Base-by-base conservation (phyloP, 1,140 invertebrate genomes). In the Achatina immaculata region DNA sequence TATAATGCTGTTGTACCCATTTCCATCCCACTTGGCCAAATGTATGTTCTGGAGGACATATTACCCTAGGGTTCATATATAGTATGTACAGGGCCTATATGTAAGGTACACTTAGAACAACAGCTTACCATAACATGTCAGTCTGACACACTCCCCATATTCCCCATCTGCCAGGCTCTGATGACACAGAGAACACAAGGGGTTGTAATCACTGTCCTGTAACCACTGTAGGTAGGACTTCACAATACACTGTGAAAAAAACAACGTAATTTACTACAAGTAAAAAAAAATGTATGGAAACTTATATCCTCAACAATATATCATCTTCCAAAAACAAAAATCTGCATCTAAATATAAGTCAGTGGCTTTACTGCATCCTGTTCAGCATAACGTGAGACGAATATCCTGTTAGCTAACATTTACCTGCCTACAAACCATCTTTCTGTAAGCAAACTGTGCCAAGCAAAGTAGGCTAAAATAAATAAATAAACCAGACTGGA, bases 161-260 rank as follows among this genome's bases (percentile, higher is more conserved):
- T 86, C 77, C 80, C 95, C 95, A 85, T 94, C 93, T 82, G 93
- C 94, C 75, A 99, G 92, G 82, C 94, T 94, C 86, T 95, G 94
- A 40, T 94, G 94, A 90, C 98, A 99, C 21, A 99, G 92, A 86
- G 94, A 94, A 92, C 98, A 99, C 83, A 95, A 94, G 36, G 96
- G 95, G 92, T 97, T 96, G 91, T 97, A 99, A 90, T 98, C 97
- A 90, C 96, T 97, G 90, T 99, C 98, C 92, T 98, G 95, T 65
- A 99, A 93, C 98, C 98, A 99, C 90, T 97, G 95, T 69, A 99
- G 91, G 93, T 99, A 99, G 1, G 97, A 99, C 91, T 99, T 97
- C 51, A 99, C 96, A 83, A 99, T 95, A 91, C 98, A 99, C 97
- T 83, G 93, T 93, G 88, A 89, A 82, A 83, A 85, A 85, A 81